Evolutionary conservation across 2,113 vertebrate genomes (phyloP).

Genomic region (Dendropsophus ebraccatus): DNA sequence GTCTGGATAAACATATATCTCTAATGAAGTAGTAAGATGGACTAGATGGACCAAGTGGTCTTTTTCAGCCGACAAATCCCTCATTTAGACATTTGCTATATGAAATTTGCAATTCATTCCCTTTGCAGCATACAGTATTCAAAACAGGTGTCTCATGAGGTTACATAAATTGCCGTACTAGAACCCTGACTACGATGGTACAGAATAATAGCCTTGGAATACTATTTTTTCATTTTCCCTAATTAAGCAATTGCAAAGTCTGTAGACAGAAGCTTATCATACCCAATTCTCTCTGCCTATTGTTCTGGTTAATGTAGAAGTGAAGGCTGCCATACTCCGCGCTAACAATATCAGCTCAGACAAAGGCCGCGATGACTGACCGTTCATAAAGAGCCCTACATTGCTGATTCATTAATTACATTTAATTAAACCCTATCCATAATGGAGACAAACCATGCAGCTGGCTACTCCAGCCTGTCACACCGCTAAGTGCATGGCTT

Average conservation of each 20-base stretch:
- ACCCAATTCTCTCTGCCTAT: not conserved
- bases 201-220: not conserved
- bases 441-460: constrained; percentile 20
- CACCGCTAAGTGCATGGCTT: not conserved
- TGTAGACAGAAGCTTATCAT: not conserved
- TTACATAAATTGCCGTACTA: not conserved
- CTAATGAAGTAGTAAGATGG: too few species aligned
- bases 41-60: too few species aligned
- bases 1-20: too few species aligned
- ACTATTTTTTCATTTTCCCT: not conserved
- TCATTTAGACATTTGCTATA: not conserved
- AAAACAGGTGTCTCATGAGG: not conserved
- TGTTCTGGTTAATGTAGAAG: not conserved
- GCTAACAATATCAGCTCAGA: not conserved
- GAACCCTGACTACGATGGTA: not conserved
- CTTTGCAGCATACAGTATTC: not conserved
- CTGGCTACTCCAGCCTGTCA: constrained; percentile 3
- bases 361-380: constrained; percentile 14
- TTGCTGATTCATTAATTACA: not conserved
- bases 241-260: not conserved
- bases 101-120: not conserved
- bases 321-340: not conserved
- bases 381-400: not conserved
- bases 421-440: constrained; percentile 13
- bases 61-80: not conserved